A percentile compares a stretch with the other conserved stretches of the same genome.
Evolutionary conservation across 2,888 invertebrate species (phyloP).

Genomic region (Apodemia mormo): DNA sequence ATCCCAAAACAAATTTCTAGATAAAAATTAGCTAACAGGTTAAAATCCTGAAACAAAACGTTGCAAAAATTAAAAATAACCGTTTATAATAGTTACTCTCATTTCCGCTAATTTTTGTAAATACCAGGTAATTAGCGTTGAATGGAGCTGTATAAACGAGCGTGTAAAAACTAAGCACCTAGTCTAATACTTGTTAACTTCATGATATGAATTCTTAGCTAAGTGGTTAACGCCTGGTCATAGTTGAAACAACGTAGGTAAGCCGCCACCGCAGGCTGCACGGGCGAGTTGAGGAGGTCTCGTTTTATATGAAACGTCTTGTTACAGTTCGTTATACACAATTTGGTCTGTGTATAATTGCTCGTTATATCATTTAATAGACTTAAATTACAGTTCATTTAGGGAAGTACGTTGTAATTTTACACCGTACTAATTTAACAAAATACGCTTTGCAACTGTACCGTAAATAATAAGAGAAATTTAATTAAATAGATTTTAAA

Average conservation of each 20-base stretch:
- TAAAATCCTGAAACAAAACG: not conserved
- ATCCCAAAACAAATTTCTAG: not conserved
- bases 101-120: constrained; percentile 23
- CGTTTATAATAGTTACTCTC: not conserved
- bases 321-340: constrained; percentile 27
- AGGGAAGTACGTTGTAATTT: constrained; percentile 38
- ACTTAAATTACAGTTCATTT: constrained; percentile 41
- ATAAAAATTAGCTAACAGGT: not conserved
- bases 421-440: constrained; percentile 7
- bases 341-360: constrained; percentile 35
- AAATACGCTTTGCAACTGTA: constrained; percentile 21
- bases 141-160: constrained; percentile 26
- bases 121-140: constrained; percentile 26
- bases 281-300: constrained; percentile 34
- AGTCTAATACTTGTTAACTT: constrained; percentile 37
- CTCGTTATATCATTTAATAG: constrained; percentile 48
- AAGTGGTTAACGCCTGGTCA: constrained; percentile 44
- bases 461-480: constrained; percentile 21
- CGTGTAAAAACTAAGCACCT: constrained; percentile 35
- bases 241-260: constrained; percentile 34
- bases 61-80: constrained; percentile 10
- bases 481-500: constrained; percentile 7
- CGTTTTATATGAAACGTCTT: constrained; percentile 23
- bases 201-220: constrained; percentile 44
- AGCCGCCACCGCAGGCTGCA: constrained; percentile 26